These are phyloP conservation scores for Tautogolabrus adspersus DNA, from an alignment of 2,113 vertebrate species.

Conservation along the genomic window DNA sequence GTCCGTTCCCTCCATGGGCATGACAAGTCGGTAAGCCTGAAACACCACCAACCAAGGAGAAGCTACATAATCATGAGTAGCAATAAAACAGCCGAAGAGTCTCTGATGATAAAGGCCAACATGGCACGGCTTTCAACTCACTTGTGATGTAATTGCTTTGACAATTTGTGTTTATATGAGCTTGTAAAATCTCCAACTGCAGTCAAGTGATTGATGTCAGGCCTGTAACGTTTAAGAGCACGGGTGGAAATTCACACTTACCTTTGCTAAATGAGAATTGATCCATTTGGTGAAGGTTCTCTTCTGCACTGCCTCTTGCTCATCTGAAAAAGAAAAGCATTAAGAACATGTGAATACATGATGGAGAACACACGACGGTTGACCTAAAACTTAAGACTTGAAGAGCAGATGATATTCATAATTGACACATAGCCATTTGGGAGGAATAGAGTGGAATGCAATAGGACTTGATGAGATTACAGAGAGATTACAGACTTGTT, in stretches of 20 bases:
- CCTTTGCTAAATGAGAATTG: conserved; percentile 98
- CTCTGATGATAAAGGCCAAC: conserved; percentile 15
- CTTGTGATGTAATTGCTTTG: conserved; percentile 5
- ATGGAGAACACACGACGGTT: background rate
- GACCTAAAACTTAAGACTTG: background rate
- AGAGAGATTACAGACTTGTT: background rate
- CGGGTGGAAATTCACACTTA: conserved; percentile 73
- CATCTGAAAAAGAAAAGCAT: conserved; percentile 85
- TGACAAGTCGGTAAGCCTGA: conserved; percentile 41
- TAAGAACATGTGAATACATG: conserved; percentile 27
- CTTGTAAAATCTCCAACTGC: background rate
- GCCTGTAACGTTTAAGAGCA: background rate
- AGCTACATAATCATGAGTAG: conserved; percentile 20
- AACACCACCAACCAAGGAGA: conserved; percentile 24
- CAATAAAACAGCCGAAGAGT: conserved; percentile 3
- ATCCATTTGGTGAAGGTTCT: conserved; percentile 99
- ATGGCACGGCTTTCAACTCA: background rate
- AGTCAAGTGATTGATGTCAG: background rate
- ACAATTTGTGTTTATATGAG: background rate
- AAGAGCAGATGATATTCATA: background rate
- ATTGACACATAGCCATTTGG: too few relatives aligned
- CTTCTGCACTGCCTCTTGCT: conserved; percentile 98
- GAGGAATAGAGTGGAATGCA: too few relatives aligned
- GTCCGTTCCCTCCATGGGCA: conserved; percentile 25
- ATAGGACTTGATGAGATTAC: background rate